A percentile compares a stretch with the other conserved stretches of the same genome.
phyloP scores from a whole-genome alignment of 2,888 invertebrate species.

The Pteria penguin region DNA sequence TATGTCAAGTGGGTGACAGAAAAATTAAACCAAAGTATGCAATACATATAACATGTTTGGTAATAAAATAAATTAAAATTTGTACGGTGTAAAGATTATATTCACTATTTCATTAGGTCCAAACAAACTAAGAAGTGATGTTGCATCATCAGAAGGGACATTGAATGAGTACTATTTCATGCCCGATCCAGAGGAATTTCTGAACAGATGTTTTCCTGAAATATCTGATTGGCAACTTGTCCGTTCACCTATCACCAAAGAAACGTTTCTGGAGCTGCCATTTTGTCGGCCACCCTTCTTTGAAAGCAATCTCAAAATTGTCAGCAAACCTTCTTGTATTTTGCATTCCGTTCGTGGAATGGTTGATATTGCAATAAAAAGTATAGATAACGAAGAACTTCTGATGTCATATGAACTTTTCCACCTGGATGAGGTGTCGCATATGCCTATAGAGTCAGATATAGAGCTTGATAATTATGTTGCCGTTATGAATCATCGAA shows the following conservation, averaged over 20 bases:
- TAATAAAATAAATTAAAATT: no score
- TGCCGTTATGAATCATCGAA: conserved; percentile 44
- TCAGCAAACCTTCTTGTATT: conserved; percentile 16
- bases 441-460: conserved; percentile 33
- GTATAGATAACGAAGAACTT: conserved; percentile 11
- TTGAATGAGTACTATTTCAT: conserved; percentile 46
- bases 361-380: conserved; percentile 31
- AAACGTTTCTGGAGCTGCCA: conserved; percentile 32
- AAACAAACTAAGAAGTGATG: no score
- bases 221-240: conserved; percentile 44
- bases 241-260: conserved; percentile 24
- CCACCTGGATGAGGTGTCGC: conserved; percentile 55
- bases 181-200: conserved; percentile 43
- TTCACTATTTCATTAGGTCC: no score
- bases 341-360: conserved; percentile 35
- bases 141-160: conserved; percentile 14
- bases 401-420: conserved; percentile 40
- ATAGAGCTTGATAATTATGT: conserved; percentile 55
- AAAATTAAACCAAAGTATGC: no score
- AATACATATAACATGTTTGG: no score
- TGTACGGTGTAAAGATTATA: no score
- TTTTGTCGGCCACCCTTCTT: conserved; percentile 33
- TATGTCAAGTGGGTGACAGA: no score
- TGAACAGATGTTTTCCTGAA: conserved; percentile 34
- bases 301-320: conserved; percentile 18